Conservation (phyloP, 2,888 invertebrate species). For the Acheta domesticus region DNA sequence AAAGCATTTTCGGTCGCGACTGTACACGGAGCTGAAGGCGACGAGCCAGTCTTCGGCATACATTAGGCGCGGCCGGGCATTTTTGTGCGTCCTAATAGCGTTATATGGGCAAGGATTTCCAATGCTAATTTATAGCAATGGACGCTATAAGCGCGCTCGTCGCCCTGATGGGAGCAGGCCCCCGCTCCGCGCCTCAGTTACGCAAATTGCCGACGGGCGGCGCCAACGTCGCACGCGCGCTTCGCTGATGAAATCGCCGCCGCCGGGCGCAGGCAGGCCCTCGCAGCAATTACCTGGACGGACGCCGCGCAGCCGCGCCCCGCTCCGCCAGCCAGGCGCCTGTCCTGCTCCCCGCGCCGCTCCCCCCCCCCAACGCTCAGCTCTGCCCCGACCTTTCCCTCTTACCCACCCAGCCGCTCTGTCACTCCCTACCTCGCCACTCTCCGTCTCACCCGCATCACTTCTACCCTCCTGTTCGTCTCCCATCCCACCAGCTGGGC, state of each 20-base stretch:
- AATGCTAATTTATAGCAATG: conserved; percentile 18
- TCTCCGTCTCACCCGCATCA: too few species aligned
- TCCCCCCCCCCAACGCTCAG: too few species aligned
- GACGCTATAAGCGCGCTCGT: neutral
- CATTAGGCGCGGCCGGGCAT: neutral
- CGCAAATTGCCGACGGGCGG: conserved; percentile 1
- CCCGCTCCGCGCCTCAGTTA: neutral
- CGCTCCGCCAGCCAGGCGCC: too few species aligned
- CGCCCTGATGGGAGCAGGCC: neutral
- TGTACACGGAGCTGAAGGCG: neutral
- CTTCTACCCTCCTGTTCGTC: too few species aligned
- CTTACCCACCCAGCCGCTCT: too few species aligned
- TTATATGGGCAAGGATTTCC: conserved; percentile 1
- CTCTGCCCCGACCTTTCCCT: too few species aligned
- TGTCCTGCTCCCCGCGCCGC: too few species aligned
- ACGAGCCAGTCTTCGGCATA: too few species aligned
- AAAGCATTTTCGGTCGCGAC: neutral
- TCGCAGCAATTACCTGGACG: neutral
- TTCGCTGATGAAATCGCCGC: neutral
- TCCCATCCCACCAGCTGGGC: too few species aligned
- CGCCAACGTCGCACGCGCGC: neutral
- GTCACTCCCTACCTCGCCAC: too few species aligned
- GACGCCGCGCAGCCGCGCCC: neutral
- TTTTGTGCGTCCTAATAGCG: neutral
- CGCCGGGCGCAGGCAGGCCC: neutral